Conservation (phyloP, 1,140 invertebrate species). For the Nebria ingens region DNA sequence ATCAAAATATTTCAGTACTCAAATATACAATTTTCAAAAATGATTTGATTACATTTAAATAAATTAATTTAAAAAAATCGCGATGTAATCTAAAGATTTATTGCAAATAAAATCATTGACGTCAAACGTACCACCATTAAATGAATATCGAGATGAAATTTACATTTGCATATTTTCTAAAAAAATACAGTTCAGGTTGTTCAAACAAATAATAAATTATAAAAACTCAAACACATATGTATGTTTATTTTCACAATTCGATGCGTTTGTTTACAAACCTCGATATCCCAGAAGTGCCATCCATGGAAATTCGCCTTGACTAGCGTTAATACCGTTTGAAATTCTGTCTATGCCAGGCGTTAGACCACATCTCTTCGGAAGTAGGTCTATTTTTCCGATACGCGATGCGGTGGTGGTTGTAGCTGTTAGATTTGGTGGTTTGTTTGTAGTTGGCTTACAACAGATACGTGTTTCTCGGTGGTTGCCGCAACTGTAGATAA, state of each 20-base stretch:
- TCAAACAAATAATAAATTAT: no score
- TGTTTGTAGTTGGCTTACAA: background rate
- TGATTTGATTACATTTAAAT: no score
- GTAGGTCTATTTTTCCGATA: background rate
- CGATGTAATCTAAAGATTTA: no score
- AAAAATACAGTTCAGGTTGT: no score
- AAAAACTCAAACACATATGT: no score
- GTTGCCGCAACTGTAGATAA: background rate
- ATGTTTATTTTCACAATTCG: background rate
- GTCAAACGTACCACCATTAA: no score
- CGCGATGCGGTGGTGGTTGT: background rate
- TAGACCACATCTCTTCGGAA: background rate
- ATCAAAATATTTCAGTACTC: no score
- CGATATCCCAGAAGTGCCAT: conserved; percentile 51
- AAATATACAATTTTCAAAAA: no score
- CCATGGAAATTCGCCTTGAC: conserved; percentile 57
- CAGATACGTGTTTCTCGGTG: background rate
- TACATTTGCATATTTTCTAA: no score
- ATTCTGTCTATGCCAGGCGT: conserved; percentile 37
- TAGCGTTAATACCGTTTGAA: conserved; percentile 48
- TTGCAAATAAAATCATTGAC: no score
- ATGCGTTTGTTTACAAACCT: background rate
- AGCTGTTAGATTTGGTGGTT: background rate
- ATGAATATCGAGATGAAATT: no score
- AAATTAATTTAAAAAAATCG: no score